Evolutionary conservation across 2,113 vertebrate genomes (phyloP).

Genomic region (Hippocampus comes): DNA sequence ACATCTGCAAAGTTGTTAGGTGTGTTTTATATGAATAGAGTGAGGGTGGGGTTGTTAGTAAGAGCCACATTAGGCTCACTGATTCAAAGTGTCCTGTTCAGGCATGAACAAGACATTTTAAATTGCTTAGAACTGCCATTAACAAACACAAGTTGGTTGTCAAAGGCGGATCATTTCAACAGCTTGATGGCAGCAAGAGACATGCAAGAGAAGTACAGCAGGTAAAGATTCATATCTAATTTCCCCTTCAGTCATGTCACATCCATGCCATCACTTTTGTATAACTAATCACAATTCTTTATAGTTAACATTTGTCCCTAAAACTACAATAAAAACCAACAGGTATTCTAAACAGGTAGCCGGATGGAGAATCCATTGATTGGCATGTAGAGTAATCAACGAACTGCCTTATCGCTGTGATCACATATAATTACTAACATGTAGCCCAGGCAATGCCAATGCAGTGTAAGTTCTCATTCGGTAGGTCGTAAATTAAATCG

Average conservation of each 20-base stretch:
- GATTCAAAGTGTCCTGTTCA: not conserved
- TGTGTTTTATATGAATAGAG: not conserved
- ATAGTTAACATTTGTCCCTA: not conserved
- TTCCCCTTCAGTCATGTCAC: not conserved
- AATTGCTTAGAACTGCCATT: conserved; percentile 1
- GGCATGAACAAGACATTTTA: not conserved
- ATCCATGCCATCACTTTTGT: not conserved
- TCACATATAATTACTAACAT: not conserved
- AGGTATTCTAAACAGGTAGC: not conserved
- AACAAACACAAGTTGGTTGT: not conserved
- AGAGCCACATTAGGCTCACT: not conserved
- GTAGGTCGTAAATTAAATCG: not conserved
- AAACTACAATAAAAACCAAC: not conserved
- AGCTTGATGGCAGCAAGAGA: not conserved
- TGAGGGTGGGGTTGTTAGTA: conserved; percentile 1
- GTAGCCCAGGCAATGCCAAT: not conserved
- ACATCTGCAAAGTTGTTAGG: not conserved
- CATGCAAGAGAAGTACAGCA: not conserved
- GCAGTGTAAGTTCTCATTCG: not conserved
- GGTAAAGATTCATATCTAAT: not conserved
- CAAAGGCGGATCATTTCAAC: not conserved
- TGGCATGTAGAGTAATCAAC: not conserved
- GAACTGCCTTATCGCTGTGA: not conserved
- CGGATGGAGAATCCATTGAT: not conserved
- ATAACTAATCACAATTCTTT: not conserved